Base-by-base conservation (phyloP, 2,888 invertebrate species). In the Phragmatobia fuliginosa region DNA sequence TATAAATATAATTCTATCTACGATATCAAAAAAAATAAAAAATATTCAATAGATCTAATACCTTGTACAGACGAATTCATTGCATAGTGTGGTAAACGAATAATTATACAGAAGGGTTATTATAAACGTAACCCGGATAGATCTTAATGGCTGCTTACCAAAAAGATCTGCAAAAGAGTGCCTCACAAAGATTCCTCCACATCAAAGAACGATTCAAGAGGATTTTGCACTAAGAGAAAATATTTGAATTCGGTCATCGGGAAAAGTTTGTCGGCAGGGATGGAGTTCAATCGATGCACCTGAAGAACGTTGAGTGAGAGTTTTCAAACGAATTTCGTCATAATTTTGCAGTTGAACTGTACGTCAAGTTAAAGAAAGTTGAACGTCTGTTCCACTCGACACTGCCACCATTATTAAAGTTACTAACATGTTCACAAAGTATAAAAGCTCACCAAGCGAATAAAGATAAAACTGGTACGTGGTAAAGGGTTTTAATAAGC, bases 221-320 rank as follows among this genome's bases (percentile, higher is more conserved):
- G 84, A 87, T 88, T 78, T 85, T 87, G 84, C 86, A 87, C 88
- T 91, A 87, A 88, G 88, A 84, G 86, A 88, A 92, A 92, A 92
- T 91, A 90, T 92, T 92, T 88, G 90, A 89, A 91, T 90, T 85
- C 87, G 86, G 87, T 88, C 87, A 88, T 87, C 85, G 87, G 82
- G 73, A 83, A 56, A 88, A 87, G 83, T 87, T 88, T 80, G 78
- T 79, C 75, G 84, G 80, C 82, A 71, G 78, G 71, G 67, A 80
- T 79, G 63, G 65, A 81, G 77, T 78, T 83, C 86, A 85, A 88
- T 87, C 88, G 85, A 87, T 87, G 87, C 87, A 88, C 85, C 86
- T 88, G 86, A 82, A 80, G 76, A 81, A 76, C 72, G 66, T 73
- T 67, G 70, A 73, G 68, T 80, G 75, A 84, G 84, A 84, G 83